phyloP scores from a whole-genome alignment of 2,888 invertebrate genomes.

The Pandemis heparana region DNA sequence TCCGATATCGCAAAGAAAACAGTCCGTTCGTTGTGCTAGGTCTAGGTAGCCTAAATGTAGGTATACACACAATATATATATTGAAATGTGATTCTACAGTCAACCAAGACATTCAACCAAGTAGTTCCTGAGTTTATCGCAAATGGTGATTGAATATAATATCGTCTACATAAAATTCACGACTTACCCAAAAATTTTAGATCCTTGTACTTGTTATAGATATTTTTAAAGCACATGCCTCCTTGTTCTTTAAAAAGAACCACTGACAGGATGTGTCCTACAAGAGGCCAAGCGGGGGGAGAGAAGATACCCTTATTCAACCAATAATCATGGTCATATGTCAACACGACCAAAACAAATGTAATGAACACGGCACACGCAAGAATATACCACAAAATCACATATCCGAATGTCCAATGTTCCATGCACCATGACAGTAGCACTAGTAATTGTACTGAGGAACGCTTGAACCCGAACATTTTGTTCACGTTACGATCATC shows the following conservation, averaged over 20 bases:
- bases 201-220: conserved; percentile 72
- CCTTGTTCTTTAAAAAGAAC: conserved; percentile 77
- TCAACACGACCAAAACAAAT: conserved; percentile 62
- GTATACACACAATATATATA: too few species aligned
- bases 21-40: too few species aligned
- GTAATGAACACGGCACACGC: conserved; percentile 54
- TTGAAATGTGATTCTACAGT: too few species aligned
- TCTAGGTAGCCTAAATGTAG: too few species aligned
- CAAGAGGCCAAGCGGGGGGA: conserved; percentile 73
- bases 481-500: conserved; percentile 57
- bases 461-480: conserved; percentile 77
- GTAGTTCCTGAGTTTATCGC: too few species aligned
- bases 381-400: conserved; percentile 61
- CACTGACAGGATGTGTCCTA: conserved; percentile 75
- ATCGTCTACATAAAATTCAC: neutral
- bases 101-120: neutral
- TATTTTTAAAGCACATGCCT: conserved; percentile 76
- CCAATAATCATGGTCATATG: conserved; percentile 81
- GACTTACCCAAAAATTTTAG: conserved; percentile 69
- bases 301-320: conserved; percentile 69
- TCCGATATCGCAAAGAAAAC: too few species aligned
- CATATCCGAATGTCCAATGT: conserved; percentile 65
- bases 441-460: conserved; percentile 60
- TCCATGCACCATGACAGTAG: conserved; percentile 63
- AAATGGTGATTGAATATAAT: too few species aligned